Evolutionary conservation across 2,797 vertebrate species (phyloP).

Genomic region (Monodelphis domestica): DNA sequence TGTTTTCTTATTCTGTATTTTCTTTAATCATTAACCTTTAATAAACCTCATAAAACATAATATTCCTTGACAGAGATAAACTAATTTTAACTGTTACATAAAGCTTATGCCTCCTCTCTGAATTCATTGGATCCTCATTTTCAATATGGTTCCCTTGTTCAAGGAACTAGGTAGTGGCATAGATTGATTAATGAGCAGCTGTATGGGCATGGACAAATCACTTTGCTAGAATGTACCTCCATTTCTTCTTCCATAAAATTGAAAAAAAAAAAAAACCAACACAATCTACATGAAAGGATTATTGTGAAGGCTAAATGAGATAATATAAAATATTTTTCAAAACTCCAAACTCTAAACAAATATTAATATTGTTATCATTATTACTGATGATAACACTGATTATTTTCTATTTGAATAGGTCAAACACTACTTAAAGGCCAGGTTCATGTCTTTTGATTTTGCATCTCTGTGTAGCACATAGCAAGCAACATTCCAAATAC

Average conservation of each 20-base stretch:
- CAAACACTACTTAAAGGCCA: not conserved
- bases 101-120: not conserved
- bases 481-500: not conserved
- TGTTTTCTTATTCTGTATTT: no score
- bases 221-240: slow-evolving; percentile 44
- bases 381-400: not conserved
- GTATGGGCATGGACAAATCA: slow-evolving; percentile 33
- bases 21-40: no score
- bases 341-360: slow-evolving; percentile 15
- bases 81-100: no score
- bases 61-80: no score
- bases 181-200: not conserved
- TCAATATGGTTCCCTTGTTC: not conserved
- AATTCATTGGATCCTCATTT: not conserved
- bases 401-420: not conserved
- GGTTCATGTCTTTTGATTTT: not conserved
- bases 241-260: no score
- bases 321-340: slow-evolving; percentile 8
- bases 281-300: not conserved
- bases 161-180: not conserved
- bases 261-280: no score
- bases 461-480: not conserved
- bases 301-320: slow-evolving; percentile 23
- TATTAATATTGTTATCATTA: not conserved
- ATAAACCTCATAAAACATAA: no score